Base-by-base conservation (phyloP, 2,888 invertebrate species). In the Cheilosia grossa region DNA sequence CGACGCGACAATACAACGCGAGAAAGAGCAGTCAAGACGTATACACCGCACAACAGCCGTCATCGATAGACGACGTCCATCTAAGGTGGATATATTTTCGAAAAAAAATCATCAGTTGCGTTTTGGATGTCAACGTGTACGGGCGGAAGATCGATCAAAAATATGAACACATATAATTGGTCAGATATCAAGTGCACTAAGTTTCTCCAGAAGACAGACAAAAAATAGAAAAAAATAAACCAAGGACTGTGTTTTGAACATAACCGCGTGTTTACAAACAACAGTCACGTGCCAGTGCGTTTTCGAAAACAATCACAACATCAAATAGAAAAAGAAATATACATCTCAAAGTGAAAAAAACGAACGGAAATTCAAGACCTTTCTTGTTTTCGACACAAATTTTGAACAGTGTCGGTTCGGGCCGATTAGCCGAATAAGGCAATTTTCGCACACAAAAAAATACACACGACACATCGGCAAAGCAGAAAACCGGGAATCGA, bases 81-180 rank as follows among this genome's bases (percentile, higher is more conserved):
- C 91, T 91, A 91, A 90, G 91, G 91, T 90, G 90, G 91, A 91
- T 91, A 90, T 90, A 89, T 82, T 87, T 87, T 87, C 37, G 59
- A 37, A 37, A 37, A 78, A 85, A 89, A 89, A 88, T 88, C 90
- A 90, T 91, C 90, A 92, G 92, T 92, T 91, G 90, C 91, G 91
- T 91, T 91, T 91, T 91, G 90, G 90, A 90, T 91, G 91, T 91
- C 91, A 90, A 89, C 89, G 90, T 89, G 91, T 89, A 88, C 89
- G 88, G 90, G 89, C 88, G 89, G 58, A 67, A 79, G 21, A 51
- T 59, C 30, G 10, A 40, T 40, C 54, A 42, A 61, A 47, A 40
- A 63, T 44, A 40, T n/a, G 13, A 40, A 51, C 24, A 24, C 10
- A 51, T 51, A 40, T 54, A 49, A 27, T 17, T 17, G 54, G 40